phyloP scores from a whole-genome alignment of 2,797 vertebrate genomes.

The Semaprochilodus insignis region DNA sequence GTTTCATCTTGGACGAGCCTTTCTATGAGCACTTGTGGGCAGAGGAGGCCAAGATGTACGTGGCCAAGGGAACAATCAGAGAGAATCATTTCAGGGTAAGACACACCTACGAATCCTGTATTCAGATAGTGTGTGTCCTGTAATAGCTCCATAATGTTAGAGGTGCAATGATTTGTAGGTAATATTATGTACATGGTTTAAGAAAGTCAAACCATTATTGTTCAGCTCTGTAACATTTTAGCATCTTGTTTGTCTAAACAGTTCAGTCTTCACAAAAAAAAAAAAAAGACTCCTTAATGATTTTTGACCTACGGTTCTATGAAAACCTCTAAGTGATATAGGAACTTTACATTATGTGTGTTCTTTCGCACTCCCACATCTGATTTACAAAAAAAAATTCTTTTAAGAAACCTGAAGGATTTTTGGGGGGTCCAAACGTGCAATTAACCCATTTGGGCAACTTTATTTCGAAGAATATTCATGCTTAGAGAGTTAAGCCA shows the following conservation, averaged over 20 bases:
- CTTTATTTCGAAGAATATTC: no score
- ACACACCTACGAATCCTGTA: background rate
- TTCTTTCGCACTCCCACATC: no score
- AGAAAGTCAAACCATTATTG: background rate
- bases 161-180: background rate
- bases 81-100: conserved; percentile 96
- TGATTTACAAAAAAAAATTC: no score
- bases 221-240: background rate
- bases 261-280: no score
- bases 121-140: background rate
- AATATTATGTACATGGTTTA: background rate
- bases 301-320: no score
- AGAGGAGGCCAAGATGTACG: conserved; percentile 88
- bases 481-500: background rate
- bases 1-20: conserved; percentile 91
- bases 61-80: conserved; percentile 87
- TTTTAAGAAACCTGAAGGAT: no score
- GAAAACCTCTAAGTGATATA: no score
- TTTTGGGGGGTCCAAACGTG: no score
- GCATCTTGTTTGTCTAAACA: background rate
- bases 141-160: background rate
- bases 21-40: conserved; percentile 90
- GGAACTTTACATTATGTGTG: no score
- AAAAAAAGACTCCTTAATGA: no score
- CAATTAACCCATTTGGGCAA: no score